These are phyloP conservation scores for Dufourea novaeangliae DNA, from an alignment of 1,140 invertebrate species.

Conservation along the genomic window DNA sequence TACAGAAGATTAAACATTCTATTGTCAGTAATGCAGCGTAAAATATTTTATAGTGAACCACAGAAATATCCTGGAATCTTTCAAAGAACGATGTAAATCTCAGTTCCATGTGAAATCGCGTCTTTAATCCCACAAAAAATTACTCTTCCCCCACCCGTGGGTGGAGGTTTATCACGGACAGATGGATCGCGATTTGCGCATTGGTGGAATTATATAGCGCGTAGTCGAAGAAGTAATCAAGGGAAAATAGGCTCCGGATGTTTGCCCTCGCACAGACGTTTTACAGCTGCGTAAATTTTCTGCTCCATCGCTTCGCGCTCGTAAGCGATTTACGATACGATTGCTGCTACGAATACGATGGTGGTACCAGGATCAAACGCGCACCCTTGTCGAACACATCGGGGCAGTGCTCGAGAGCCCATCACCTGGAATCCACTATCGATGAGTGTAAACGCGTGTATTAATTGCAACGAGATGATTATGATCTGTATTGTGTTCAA, in stretches of 20 bases:
- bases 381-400: background rate
- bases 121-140: no score
- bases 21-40: no score
- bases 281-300: conserved; percentile 61
- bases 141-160: no score
- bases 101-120: no score
- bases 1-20: no score
- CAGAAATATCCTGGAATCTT: no score
- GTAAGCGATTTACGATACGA: conserved; percentile 65
- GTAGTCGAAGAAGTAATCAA: conserved; percentile 10
- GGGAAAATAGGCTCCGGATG: conserved; percentile 41
- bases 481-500: no score
- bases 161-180: background rate
- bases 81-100: no score
- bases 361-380: conserved; percentile 26
- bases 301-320: conserved; percentile 44
- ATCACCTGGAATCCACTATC: background rate
- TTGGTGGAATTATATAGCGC: conserved; percentile 1
- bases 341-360: conserved; percentile 38
- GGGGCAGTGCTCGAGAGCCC: background rate
- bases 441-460: background rate
- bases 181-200: background rate
- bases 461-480: no score
- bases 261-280: conserved; percentile 52
- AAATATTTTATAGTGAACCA: no score